Percentiles rank a stretch among this genome's conserved stretches.
phyloP scores from a whole-genome alignment of 2,888 invertebrate species.

The Polyploca ridens region DNA sequence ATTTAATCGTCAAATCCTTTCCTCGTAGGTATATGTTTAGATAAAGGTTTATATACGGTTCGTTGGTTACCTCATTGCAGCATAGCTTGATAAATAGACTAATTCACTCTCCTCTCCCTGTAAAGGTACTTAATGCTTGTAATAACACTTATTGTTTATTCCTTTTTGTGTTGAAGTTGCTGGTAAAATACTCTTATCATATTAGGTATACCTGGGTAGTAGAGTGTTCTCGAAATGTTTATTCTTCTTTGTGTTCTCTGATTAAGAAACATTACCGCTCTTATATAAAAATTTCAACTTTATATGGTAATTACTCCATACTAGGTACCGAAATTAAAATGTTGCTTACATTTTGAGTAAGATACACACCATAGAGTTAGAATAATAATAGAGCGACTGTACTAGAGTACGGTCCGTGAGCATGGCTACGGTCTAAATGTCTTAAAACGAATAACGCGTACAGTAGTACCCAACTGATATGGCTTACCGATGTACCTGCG shows the following conservation, averaged over 20 bases:
- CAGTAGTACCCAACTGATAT: no score
- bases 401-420: no score
- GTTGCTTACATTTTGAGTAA: no score
- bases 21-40: background rate
- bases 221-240: background rate
- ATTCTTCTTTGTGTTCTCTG: background rate
- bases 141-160: constrained; percentile 7
- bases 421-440: no score
- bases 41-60: background rate
- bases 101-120: constrained; percentile 4
- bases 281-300: background rate
- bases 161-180: constrained; percentile 4
- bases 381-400: no score
- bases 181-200: background rate
- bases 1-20: constrained; percentile 8
- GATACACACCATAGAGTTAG: no score
- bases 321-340: no score
- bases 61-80: constrained; percentile 3
- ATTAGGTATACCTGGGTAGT: background rate
- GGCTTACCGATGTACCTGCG: no score
- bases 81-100: constrained; percentile 10
- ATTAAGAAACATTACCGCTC: background rate
- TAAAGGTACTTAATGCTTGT: constrained; percentile 8
- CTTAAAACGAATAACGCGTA: no score
- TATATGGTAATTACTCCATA: no score